Evolutionary conservation across 2,888 invertebrate genomes (phyloP), one percentile per base, ranked within the genome.

Genomic region (Synergus laeviventris): DNA sequence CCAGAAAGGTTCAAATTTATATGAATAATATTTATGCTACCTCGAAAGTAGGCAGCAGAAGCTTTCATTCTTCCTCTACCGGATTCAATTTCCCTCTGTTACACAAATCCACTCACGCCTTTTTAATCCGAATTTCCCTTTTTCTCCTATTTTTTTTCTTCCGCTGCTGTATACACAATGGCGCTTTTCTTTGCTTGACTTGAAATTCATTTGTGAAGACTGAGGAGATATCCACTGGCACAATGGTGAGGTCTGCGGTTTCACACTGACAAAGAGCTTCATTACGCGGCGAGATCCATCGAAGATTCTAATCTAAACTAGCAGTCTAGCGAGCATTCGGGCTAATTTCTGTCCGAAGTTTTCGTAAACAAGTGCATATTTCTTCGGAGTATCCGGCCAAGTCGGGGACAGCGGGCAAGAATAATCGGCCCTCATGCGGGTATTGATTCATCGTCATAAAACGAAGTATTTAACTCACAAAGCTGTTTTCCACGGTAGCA

Each of bases 21-120:
- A 86, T 88, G 87, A 87, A 86, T 84, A 84, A 88, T 89, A 89
- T 88, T 87, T 87, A 86, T 87, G 86, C 85, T 80, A 75, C 79
- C 79, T 62, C n/a, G n/a, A n/a, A n/a, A n/a, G n/a, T n/a, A n/a
- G n/a, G n/a, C n/a, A n/a, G 12, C 38, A 16, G 2, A 31, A 31
- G 31, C 36, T 12, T 36, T 9, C 36, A 8, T 31, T 1, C 12
- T 14, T 9, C 7, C 60, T 36, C 38, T 2, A 18, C 3, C 38
- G n/a, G n/a, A n/a, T 38, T 39, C 73, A 76, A 62, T 73, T 61
- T 73, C 70, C 77, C 75, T 80, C 76, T 59, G 21, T 59, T 24
- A 59, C 12, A 4, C 7, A 21, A 24, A 24, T 59, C 24, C 21
- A 24, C 59, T 59, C 59, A 24, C 1, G 1, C 5, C 59, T 12